Conservation (phyloP, 2,888 invertebrate species). For the Agrotis puta region DNA sequence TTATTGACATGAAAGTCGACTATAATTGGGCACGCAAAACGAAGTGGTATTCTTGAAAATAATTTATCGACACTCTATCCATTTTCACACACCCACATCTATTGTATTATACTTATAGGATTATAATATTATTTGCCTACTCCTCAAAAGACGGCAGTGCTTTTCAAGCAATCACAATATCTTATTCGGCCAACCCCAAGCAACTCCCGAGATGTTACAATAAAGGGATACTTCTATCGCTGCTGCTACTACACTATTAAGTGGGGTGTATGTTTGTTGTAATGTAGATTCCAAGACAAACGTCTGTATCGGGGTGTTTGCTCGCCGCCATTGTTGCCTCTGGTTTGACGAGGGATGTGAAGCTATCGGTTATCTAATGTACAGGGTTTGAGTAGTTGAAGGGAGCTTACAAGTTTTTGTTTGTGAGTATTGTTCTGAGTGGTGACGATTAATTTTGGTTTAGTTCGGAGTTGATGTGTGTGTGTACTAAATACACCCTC, state of each 20-base stretch:
- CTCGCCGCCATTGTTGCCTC: constrained; percentile 66
- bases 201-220: constrained; percentile 37
- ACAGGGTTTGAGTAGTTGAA: constrained; percentile 63
- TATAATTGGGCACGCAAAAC: not conserved
- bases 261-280: constrained; percentile 67
- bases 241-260: constrained; percentile 42
- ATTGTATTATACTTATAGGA: too few relatives aligned
- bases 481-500: not conserved
- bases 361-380: constrained; percentile 59
- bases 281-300: constrained; percentile 78
- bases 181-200: constrained; percentile 24
- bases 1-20: not conserved
- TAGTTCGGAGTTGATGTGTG: not conserved
- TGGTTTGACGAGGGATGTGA: constrained; percentile 65
- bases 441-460: constrained; percentile 29
- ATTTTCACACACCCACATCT: too few relatives aligned
- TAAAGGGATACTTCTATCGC: constrained; percentile 43
- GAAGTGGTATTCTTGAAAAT: too few relatives aligned
- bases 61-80: too few relatives aligned
- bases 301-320: constrained; percentile 76
- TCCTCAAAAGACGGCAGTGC: not conserved
- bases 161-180: constrained; percentile 7
- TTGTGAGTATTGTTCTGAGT: constrained; percentile 22
- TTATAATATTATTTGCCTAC: too few relatives aligned
- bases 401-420: constrained; percentile 51